phyloP scores from a whole-genome alignment of 2,797 vertebrate species.

The Salmo trutta region DNA sequence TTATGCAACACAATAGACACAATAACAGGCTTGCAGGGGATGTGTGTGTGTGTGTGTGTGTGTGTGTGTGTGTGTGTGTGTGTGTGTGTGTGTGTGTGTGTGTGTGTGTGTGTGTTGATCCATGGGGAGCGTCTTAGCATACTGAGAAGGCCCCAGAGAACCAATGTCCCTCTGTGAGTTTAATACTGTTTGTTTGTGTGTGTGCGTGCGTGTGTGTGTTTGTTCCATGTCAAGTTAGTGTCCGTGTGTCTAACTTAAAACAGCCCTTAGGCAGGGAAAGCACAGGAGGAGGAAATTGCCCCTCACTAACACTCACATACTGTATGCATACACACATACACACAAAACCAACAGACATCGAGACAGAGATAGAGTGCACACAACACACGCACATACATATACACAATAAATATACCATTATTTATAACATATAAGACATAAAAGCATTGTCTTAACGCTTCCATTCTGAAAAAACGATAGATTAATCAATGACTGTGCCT shows the following conservation, averaged over 20 bases:
- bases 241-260: slow-evolving; percentile 2
- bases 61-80: too few relatives aligned
- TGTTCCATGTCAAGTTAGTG: not conserved
- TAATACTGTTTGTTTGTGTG: not conserved
- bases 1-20: too few relatives aligned
- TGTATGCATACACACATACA: not conserved
- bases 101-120: not conserved
- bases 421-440: too few relatives aligned
- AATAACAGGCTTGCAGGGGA: too few relatives aligned
- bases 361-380: not conserved
- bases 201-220: too few relatives aligned
- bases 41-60: not conserved
- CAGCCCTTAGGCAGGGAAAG: not conserved
- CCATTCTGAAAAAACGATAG: too few relatives aligned
- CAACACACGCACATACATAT: not conserved
- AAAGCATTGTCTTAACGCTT: too few relatives aligned
- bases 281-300: not conserved
- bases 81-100: not conserved
- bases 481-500: too few relatives aligned
- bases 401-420: too few relatives aligned
- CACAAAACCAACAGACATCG: not conserved
- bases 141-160: not conserved
- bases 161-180: not conserved
- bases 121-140: slow-evolving; percentile 2
- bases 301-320: slow-evolving; percentile 6